Evolutionary conservation across 2,888 invertebrate species (phyloP), one percentile per base, ranked within the genome.

Genomic region (Hirudinaria manillensis): DNA sequence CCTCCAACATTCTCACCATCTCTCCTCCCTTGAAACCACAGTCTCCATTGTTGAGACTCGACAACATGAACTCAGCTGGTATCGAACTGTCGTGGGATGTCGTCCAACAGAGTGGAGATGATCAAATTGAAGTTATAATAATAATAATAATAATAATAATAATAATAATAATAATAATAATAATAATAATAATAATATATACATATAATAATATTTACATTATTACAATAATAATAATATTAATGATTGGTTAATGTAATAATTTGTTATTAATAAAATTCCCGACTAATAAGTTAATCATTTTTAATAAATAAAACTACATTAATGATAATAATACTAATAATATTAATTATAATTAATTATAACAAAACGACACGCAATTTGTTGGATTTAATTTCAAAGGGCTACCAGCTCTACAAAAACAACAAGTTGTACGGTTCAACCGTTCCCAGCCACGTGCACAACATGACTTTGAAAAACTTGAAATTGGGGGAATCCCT

Each of bases 341-440:
- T 24, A 29, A 29, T 21, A 24, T 19, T 61, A 29, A 61, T 29
- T 19, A 61, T 4, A 29, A 6, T n/a, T 61, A 13, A 61, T 29
- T 16, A 32, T 34, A 68, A 36, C n/a, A n/a, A n/a, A n/a, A n/a
- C n/a, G n/a, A n/a, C n/a, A 67, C 27, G 16, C 32, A 66, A n/a
- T n/a, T n/a, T n/a, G 10, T 45, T 10, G 16, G 45, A 10, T 45
- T 45, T 45, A 16, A 29, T 70, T 24, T 45, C 78, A 10, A 77
- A 84, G 84, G 85, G 85, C 36, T 86, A 84, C 79, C 85, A 85
- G 78, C 81, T 86, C 81, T 78, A 85, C 78, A 84, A 83, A 79
- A 82, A 85, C 80, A 83, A 84, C 24, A 81, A 82, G 66, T 79
- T 84, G 21, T 84, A 85, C 77, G 85, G 85, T 7, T 81, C 83